Evolutionary conservation across 2,113 vertebrate species (phyloP), one percentile per base, ranked within the genome.

Genomic region (Oncorhynchus kisutch): DNA sequence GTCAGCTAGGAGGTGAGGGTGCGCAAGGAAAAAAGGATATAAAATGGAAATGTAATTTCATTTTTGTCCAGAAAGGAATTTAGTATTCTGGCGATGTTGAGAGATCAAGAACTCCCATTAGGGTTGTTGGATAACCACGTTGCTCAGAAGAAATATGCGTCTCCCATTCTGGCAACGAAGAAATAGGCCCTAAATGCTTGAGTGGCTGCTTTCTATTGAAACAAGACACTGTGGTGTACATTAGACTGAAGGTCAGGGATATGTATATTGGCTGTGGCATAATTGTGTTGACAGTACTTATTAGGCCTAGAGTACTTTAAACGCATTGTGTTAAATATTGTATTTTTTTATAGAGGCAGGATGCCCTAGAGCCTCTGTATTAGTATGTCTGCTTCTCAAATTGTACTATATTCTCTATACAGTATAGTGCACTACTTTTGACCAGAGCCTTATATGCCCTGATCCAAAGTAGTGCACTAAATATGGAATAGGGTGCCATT

Each of bases 41-140:
- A 45, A 85, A 79, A 85, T 85, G 78, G 77, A 83, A 87, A 84
- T 82, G 76, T 70, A 83, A 84, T 85, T 85, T 85, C 74, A 81
- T 81, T 76, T 78, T 49, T 31, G 72, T 81, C 79, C 78, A 79
- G 74, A 81, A 73, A 71, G 75, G 76, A 67, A 66, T 72, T 87
- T 87, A 78, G 81, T 83, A 85, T 83, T 85, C 81, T 79, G 65
- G 70, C 59, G 72, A 72, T 80, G 65, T 76, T 66, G 18, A 18
- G 72, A 79, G 82, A 81, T 84, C 80, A 84, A 77, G 74, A 82
- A 81, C 78, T 72, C 80, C 80, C 73, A 79, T 81, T 84, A 84
- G 64, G 59, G 49, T 59, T 60, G 70, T 79, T 67, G 74, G 62
- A 79, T 74, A 82, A 79, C 69, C 22, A 72, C 12, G 18, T 48